A percentile compares a stretch with the other conserved stretches of the same genome.
Evolutionary conservation across 64 coral and sea anemone species (phyloP).

Genomic region (Montipora efflorescens): DNA sequence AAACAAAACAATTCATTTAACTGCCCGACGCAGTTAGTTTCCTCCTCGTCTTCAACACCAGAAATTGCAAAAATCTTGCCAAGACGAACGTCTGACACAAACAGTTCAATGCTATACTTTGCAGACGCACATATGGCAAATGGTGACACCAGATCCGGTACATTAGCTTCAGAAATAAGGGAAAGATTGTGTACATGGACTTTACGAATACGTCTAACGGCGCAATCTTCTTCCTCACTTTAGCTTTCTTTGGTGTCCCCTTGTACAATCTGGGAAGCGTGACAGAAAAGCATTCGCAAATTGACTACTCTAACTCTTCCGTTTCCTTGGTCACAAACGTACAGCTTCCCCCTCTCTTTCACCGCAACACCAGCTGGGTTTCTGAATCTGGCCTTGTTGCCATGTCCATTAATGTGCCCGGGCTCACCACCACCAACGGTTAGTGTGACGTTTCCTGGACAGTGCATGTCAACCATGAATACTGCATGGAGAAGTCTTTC

Average conservation of each 20-base stretch:
- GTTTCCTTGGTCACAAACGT: conserved; percentile 64
- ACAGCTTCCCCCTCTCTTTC: conserved; percentile 6
- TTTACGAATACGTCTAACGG: conserved; percentile 50
- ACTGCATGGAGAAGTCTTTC: conserved; percentile 58
- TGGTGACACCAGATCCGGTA: conserved; percentile 57
- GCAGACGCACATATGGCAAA: conserved; percentile 47
- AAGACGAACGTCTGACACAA: conserved; percentile 30
- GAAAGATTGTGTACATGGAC: conserved; percentile 44
- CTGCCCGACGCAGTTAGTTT: background rate
- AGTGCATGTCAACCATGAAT: conserved; percentile 67
- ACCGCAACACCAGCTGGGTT: conserved; percentile 22
- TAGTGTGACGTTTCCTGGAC: conserved; percentile 71
- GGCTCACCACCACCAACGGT: conserved; percentile 58
- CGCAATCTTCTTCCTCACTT: conserved; percentile 69
- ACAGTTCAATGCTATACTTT: conserved; percentile 18
- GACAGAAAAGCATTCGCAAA: conserved; percentile 18
- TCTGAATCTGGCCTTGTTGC: conserved; percentile 37
- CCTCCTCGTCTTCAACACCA: background rate
- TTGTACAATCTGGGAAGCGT: conserved; percentile 44
- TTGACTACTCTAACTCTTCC: conserved; percentile 42
- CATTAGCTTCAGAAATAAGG: conserved; percentile 53
- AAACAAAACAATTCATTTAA: conserved; percentile 24
- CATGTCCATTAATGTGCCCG: conserved; percentile 57
- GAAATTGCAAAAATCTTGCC: conserved; percentile 16
- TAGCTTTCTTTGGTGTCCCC: conserved; percentile 39